Base-by-base conservation (phyloP, 2,888 invertebrate species). In the Caenorhabditis macrosperma region DNA sequence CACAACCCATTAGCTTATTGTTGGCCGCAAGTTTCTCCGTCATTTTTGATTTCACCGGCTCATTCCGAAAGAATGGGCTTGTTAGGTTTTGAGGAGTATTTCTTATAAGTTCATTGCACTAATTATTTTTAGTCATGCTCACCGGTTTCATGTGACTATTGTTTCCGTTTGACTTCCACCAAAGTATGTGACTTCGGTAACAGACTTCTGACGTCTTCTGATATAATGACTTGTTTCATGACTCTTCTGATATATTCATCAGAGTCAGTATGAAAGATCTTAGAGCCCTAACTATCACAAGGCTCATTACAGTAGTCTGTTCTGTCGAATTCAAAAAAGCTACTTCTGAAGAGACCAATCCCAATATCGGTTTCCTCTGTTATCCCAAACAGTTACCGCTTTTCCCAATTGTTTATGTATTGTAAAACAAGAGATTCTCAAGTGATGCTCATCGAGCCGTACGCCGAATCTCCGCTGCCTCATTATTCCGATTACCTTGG, bases 401-500 rank as follows among this genome's bases (percentile, higher is more conserved):
- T 9, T 33, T 33, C 6, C 33, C 33, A 9, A 33, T 7, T 33
- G 33, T 33, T 33, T 7, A 33, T 38, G 7, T 12, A 38, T 9
- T 15, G n/a, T 15, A 38, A 10, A 38, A 28, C 26, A n/a, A 28
- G 12, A n/a, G 7, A 10, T 2, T 24, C 22, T 24, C 64, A 68
- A 76, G 68, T 76, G 76, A 63, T 68, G 76, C 76, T 76, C 68
- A 46, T 75, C 24, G 33, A 66, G 59, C 41, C 63, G 35, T 63
- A n/a, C 24, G 17, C 26, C 2, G 22, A 26, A 22, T 28, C 22
- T 12, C 15, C 28, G 28, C 30, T 52, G 17, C 41, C 76, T 76
- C 54, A 76, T 76, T 76, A 76, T 76, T 66, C 54, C 48, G 68
- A 63, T 54, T 76, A 75, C 75, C 75, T 75, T 60, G 54, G 22